Evolutionary conservation across 2,113 vertebrate genomes (phyloP).

Genomic region (Mus spicilegus): DNA sequence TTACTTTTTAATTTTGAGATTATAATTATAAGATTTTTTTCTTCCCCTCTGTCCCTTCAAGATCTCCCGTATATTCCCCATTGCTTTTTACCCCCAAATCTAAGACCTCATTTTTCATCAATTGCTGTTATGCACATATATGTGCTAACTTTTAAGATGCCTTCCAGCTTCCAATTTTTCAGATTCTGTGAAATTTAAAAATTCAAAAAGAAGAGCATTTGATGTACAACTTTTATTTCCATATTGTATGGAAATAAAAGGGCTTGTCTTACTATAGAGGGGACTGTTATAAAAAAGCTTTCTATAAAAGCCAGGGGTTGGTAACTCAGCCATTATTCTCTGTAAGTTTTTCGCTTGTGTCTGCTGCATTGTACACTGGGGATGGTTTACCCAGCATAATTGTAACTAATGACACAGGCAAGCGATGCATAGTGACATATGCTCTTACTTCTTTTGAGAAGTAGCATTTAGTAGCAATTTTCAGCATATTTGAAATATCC

Average conservation of each 20-base stretch:
- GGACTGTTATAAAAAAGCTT: not conserved
- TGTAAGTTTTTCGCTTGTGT: constrained; percentile 45
- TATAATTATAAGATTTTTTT: not conserved
- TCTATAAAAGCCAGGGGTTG: not conserved
- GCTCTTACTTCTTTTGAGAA: constrained; percentile 5
- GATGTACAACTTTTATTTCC: not conserved
- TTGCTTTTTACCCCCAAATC: not conserved
- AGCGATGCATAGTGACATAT: not conserved
- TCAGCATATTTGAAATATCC: constrained; percentile 22
- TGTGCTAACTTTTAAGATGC: not conserved
- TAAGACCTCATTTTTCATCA: not conserved
- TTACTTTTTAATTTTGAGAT: not conserved
- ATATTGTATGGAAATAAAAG: not conserved
- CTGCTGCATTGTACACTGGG: not conserved
- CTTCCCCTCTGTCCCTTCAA: not conserved
- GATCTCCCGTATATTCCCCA: too few species aligned
- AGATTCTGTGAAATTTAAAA: constrained; percentile 9
- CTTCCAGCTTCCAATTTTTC: constrained; percentile 19
- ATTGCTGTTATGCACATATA: not conserved
- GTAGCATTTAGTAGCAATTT: not conserved
- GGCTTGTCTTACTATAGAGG: not conserved
- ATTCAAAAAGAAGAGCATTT: constrained; percentile 14
- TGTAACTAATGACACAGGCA: not conserved
- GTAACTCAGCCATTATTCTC: constrained; percentile 1
- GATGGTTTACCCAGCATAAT: not conserved